Evolutionary conservation across 2,888 invertebrate species (phyloP).

Genomic region (Kuschelorhynchus macadamiae): DNA sequence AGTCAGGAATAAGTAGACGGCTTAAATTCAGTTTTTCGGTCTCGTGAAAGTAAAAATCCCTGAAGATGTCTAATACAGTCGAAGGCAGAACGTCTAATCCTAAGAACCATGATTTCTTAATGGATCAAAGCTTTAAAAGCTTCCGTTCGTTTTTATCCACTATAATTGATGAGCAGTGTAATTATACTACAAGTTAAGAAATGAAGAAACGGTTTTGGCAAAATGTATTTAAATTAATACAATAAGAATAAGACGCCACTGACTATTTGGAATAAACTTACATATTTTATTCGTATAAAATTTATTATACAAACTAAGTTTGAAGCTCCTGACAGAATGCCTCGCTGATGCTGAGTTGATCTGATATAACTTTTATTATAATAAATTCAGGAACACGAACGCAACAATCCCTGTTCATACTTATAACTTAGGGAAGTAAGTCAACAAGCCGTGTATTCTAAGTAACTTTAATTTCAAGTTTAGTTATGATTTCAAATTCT

Average conservation of each 20-base stretch:
- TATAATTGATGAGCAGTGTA: too few species aligned
- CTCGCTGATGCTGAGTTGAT: conserved; percentile 37
- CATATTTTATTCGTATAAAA: conserved; percentile 26
- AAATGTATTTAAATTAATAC: too few species aligned
- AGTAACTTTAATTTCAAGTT: conserved; percentile 36
- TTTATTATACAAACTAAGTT: conserved; percentile 35
- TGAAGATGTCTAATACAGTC: too few species aligned
- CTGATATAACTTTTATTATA: conserved; percentile 44
- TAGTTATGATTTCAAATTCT: conserved; percentile 22
- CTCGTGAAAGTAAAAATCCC: too few species aligned
- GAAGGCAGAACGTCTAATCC: too few species aligned
- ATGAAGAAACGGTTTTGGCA: too few species aligned
- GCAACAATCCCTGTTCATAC: conserved; percentile 41
- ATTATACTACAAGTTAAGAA: too few species aligned
- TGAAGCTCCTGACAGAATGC: conserved; percentile 25
- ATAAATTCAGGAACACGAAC: conserved; percentile 45
- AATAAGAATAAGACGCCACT: background rate
- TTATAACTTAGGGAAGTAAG: conserved; percentile 42
- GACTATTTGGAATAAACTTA: conserved; percentile 26
- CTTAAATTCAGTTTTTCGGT: too few species aligned
- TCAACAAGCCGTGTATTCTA: conserved; percentile 41
- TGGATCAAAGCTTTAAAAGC: too few species aligned
- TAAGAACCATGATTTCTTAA: too few species aligned
- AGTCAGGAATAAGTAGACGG: too few species aligned
- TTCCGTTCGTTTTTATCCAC: too few species aligned